Conservation (phyloP, 2,888 invertebrate species). For the Notodonta ziczac region DNA sequence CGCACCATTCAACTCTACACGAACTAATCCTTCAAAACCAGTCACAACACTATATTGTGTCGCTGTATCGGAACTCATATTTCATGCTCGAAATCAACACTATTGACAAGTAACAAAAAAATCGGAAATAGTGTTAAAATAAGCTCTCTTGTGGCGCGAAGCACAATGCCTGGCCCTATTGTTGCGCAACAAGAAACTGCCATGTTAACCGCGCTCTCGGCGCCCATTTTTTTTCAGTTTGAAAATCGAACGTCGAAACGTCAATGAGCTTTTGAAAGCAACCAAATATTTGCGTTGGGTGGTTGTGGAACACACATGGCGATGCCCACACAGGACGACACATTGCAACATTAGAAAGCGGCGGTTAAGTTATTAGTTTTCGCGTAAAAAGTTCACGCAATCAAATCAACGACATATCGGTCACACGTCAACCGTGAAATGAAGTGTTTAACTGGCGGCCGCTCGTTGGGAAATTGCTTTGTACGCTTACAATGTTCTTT, state of each 20-base stretch:
- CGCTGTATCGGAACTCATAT: constrained; percentile 66
- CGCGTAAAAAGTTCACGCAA: constrained; percentile 65
- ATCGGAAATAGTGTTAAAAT: constrained; percentile 66
- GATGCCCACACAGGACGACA: constrained; percentile 77
- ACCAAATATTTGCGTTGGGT: constrained; percentile 73
- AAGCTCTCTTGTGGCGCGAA: constrained; percentile 45
- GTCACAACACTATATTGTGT: constrained; percentile 60
- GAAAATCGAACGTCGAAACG: constrained; percentile 66
- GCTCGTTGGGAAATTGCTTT: constrained; percentile 62
- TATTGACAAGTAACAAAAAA: constrained; percentile 62
- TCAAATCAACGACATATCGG: constrained; percentile 68
- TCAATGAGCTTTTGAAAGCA: constrained; percentile 77
- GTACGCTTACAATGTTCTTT: constrained; percentile 32
- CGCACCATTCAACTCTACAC: not conserved
- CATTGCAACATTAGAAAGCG: constrained; percentile 70
- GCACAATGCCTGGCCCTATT: constrained; percentile 59
- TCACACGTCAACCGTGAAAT: constrained; percentile 74
- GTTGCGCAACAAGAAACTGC: constrained; percentile 52
- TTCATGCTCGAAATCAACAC: constrained; percentile 75
- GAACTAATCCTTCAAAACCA: constrained; percentile 48
- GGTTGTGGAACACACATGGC: constrained; percentile 71
- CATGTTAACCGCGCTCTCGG: constrained; percentile 41
- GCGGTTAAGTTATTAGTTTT: constrained; percentile 59
- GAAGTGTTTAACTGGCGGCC: constrained; percentile 53
- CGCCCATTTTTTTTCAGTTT: constrained; percentile 61